Conservation (phyloP, 2,113 vertebrate genomes). For the Siphamia tubifer region DNA sequence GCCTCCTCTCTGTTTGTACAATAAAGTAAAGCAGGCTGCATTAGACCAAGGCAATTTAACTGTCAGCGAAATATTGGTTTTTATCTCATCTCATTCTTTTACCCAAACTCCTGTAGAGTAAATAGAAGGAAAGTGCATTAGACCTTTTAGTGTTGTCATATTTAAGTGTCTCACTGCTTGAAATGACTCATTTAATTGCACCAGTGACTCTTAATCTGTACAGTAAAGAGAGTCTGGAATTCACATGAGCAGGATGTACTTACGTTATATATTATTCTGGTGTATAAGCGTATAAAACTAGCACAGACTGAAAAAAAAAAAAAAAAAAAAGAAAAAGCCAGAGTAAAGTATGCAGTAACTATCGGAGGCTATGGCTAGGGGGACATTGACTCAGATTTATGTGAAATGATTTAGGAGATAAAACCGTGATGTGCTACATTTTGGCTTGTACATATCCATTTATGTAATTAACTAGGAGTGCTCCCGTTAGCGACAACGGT, state of each 20-base stretch:
- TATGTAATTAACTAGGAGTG: conserved; percentile 77
- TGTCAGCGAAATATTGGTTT: conserved; percentile 45
- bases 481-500: conserved; percentile 62
- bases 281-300: neutral
- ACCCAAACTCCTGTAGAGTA: neutral
- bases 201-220: too few species aligned
- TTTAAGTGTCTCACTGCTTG: neutral
- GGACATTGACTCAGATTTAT: conserved; percentile 68
- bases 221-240: too few species aligned
- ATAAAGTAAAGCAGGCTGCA: conserved; percentile 30
- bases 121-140: neutral
- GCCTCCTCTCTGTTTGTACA: conserved; percentile 37
- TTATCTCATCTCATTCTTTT: conserved; percentile 39
- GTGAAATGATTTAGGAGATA: conserved; percentile 70
- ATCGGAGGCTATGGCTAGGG: conserved; percentile 32
- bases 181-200: too few species aligned
- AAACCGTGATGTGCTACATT: conserved; percentile 70
- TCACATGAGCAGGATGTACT: too few species aligned
- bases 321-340: conserved; percentile 39
- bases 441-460: conserved; percentile 70
- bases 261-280: neutral
- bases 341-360: conserved; percentile 29
- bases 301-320: neutral
- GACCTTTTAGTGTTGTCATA: neutral
- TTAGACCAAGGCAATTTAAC: conserved; percentile 37